Percentiles rank a stretch among this genome's conserved stretches.
These are phyloP conservation scores for Brachirus orientalis DNA, from an alignment of 2,113 vertebrate species.

Conservation along the genomic window DNA sequence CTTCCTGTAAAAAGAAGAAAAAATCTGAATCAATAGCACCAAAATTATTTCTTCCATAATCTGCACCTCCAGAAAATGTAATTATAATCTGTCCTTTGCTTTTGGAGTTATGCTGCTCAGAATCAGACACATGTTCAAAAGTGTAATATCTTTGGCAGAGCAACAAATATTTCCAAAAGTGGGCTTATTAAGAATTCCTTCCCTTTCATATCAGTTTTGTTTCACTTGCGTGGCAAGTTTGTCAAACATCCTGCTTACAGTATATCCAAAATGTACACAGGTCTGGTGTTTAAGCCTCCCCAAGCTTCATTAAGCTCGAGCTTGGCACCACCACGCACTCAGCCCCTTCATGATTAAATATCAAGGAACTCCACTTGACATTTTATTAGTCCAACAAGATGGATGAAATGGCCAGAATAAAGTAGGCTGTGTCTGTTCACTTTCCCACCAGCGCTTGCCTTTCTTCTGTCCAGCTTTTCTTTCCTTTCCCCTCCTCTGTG, in stretches of 20 bases:
- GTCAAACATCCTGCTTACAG: slow-evolving; percentile 46
- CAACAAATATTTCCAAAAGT: background rate
- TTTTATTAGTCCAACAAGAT: slow-evolving; percentile 92
- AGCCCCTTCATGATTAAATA: slow-evolving; percentile 88
- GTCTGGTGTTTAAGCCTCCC: slow-evolving; percentile 63
- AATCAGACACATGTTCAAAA: too few species aligned
- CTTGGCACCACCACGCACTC: slow-evolving; percentile 59
- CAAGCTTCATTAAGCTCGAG: slow-evolving; percentile 60
- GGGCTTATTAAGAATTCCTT: too few species aligned
- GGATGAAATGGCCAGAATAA: slow-evolving; percentile 89
- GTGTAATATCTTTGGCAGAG: too few species aligned
- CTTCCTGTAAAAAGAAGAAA: too few species aligned
- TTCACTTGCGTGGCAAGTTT: slow-evolving; percentile 26
- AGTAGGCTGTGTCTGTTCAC: slow-evolving; percentile 85
- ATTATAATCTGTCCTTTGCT: too few species aligned
- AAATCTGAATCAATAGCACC: too few species aligned
- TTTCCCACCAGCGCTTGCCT: slow-evolving; percentile 69
- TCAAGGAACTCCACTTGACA: slow-evolving; percentile 87
- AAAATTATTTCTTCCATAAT: too few species aligned
- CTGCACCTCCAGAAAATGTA: too few species aligned
- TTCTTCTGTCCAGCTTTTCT: slow-evolving; percentile 57
- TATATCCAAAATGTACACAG: slow-evolving; percentile 41
- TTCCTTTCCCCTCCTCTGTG: slow-evolving; percentile 43
- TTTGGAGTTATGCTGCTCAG: too few species aligned
- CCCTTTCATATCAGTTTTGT: slow-evolving; percentile 34